Percentiles rank a stretch among this genome's conserved stretches.
These are phyloP conservation scores for Paramisgurnus dabryanus DNA, from an alignment of 2,113 vertebrate species.

Conservation along the genomic window DNA sequence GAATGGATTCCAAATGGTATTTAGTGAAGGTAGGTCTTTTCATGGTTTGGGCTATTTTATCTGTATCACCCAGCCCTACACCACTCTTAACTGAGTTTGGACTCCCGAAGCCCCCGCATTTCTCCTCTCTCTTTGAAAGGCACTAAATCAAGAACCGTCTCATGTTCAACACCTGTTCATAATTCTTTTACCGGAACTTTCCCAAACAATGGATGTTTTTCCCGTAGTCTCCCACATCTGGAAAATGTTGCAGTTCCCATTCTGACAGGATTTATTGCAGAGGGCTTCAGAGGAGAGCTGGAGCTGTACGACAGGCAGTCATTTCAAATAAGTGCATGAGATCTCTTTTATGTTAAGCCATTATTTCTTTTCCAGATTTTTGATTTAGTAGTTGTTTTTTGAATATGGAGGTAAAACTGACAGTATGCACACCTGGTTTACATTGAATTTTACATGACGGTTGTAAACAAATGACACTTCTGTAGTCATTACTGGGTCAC, in stretches of 20 bases:
- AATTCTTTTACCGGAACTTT: slow-evolving; percentile 60
- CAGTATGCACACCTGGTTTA: slow-evolving; percentile 9
- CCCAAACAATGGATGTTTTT: slow-evolving; percentile 65
- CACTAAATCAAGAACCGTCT: slow-evolving; percentile 31
- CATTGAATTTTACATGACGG: not conserved
- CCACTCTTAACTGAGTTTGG: not conserved
- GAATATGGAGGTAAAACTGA: not conserved
- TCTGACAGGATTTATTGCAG: slow-evolving; percentile 61
- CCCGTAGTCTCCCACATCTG: slow-evolving; percentile 68
- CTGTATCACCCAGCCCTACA: not conserved
- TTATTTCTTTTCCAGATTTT: slow-evolving; percentile 26
- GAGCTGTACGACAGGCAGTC: slow-evolving; percentile 9
- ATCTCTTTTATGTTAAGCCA: not conserved
- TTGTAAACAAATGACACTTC: slow-evolving; percentile 25
- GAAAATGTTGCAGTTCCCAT: slow-evolving; percentile 60
- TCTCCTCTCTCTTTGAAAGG: slow-evolving; percentile 21
- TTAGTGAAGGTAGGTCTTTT: too few relatives aligned
- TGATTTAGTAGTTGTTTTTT: slow-evolving; percentile 3
- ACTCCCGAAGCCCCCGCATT: not conserved
- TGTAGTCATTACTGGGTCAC: slow-evolving; percentile 30
- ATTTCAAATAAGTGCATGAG: slow-evolving; percentile 3
- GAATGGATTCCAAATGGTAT: too few relatives aligned
- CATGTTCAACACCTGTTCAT: slow-evolving; percentile 70
- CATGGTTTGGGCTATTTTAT: too few relatives aligned
- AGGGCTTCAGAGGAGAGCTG: slow-evolving; percentile 47